These are phyloP conservation scores for Drosophila anomalata DNA, from an alignment of 2,888 invertebrate species.

Conservation along the genomic window DNA sequence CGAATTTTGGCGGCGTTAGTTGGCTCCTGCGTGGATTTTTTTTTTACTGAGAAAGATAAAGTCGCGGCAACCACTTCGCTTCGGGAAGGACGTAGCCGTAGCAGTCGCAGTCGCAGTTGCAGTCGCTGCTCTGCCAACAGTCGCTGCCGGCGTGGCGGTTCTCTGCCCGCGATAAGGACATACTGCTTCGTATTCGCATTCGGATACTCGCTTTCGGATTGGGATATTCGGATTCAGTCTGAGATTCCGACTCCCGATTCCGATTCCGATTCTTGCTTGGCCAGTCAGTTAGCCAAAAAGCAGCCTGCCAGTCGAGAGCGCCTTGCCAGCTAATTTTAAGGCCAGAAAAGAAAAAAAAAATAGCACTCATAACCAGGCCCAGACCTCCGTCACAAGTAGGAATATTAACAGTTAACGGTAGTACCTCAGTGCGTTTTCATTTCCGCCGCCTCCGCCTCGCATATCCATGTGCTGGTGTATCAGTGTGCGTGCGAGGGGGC, in stretches of 20 bases:
- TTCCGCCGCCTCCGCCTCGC: constrained; percentile 35
- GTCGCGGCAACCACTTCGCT: constrained; percentile 29
- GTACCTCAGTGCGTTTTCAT: constrained; percentile 41
- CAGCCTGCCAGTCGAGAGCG: constrained; percentile 51
- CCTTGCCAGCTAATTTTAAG: constrained; percentile 31
- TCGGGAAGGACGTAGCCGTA: constrained; percentile 58
- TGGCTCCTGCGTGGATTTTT: constrained; percentile 51
- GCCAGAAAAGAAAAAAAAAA: constrained; percentile 9
- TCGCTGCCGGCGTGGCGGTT: constrained; percentile 26
- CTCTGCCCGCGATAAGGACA: constrained; percentile 64
- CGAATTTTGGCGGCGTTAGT: constrained; percentile 36
- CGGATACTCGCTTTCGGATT: constrained; percentile 58
- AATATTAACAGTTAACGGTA: constrained; percentile 22
- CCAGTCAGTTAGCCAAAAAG: constrained; percentile 62
- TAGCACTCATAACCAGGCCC: constrained; percentile 6
- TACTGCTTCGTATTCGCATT: constrained; percentile 56
- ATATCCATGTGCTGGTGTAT: constrained; percentile 25
- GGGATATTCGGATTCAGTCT: constrained; percentile 59
- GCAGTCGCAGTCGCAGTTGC: constrained; percentile 38
- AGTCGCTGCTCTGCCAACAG: constrained; percentile 33
- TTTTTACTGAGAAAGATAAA: constrained; percentile 10
- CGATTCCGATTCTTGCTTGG: constrained; percentile 25
- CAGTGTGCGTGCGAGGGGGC: constrained; percentile 35
- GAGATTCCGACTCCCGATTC: constrained; percentile 59
- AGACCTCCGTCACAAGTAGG: background rate